Base-by-base conservation (phyloP, 1,140 invertebrate genomes). In the Plectus sambesii region DNA sequence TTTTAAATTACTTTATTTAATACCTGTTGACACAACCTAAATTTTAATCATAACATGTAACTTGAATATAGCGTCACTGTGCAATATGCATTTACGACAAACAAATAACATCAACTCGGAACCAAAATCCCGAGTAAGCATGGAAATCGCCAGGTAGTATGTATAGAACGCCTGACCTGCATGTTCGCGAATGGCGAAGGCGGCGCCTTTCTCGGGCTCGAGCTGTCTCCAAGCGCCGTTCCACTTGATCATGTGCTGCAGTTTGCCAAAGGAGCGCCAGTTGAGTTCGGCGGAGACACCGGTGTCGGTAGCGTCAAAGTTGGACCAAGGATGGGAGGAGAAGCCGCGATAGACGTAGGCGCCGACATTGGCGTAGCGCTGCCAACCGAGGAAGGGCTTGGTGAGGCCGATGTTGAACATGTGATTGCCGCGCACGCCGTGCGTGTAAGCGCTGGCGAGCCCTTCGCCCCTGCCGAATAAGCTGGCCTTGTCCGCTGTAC, bases 341-440 rank as follows among this genome's bases (percentile, higher is more conserved):
- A 58, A 53, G 6, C 41, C 47, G 9, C 58, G 46, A 24, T 45
- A 51, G 5, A 62, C 25, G 17, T 50, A 44, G 12, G 38, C 39
- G 22, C 47, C 47, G 5, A 55, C 23, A 39, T 51, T 59, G 12
- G 47, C 45, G 33, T 67, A 67, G 22, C 41, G 45, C 51, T 69
- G 63, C 64, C 64, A 67, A 29, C 64, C 64, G 1, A 67, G 53
- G 8, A 60, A 57, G 2, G 64, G 64, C 39, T 69, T 67, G 15
- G 41, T 27, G 5, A 53, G 38, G 5, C 51, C 47, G 23, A 67
- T 38, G 33, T 59, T 56, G 42, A 67, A 67, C 20, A 45, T 56
- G 37, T 67, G 53, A 2, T 51, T 56, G 26, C 56, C 60, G 26
- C 49, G 47, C 6, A 55, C 43, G 29, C 59, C 53, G 41, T 65